These are phyloP conservation scores for Schizopygopsis pylzovi DNA, from an alignment of 2,797 vertebrate genomes.

Conservation along the genomic window DNA sequence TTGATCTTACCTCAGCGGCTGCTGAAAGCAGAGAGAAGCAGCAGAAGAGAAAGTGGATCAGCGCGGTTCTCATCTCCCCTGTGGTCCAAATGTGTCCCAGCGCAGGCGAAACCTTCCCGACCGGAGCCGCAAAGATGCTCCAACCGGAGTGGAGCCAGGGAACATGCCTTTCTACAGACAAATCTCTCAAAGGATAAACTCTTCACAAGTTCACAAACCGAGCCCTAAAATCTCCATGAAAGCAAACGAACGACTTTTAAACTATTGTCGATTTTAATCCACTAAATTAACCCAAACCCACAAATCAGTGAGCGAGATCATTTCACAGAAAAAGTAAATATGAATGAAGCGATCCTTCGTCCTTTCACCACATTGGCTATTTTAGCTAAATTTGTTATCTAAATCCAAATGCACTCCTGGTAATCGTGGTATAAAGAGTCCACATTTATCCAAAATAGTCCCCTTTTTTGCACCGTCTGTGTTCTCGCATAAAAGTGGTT, in stretches of 20 bases:
- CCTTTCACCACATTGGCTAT: neutral
- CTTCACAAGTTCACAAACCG: slow-evolving; percentile 7
- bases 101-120: slow-evolving; percentile 78
- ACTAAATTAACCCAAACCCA: neutral
- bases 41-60: slow-evolving; percentile 86
- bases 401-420: slow-evolving; percentile 14
- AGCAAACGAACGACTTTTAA: neutral
- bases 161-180: slow-evolving; percentile 80
- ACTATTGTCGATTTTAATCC: neutral
- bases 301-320: neutral
- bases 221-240: neutral
- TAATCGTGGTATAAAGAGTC: neutral
- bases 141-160: slow-evolving; percentile 79
- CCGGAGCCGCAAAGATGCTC: slow-evolving; percentile 86
- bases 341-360: slow-evolving; percentile 16
- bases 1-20: slow-evolving; percentile 81
- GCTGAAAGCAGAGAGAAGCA: slow-evolving; percentile 84
- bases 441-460: slow-evolving; percentile 26
- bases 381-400: neutral
- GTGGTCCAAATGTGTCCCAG: slow-evolving; percentile 76
- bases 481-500: neutral
- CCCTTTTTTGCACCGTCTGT: neutral
- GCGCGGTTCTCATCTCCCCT: slow-evolving; percentile 92
- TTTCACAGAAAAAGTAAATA: neutral
- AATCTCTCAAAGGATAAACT: slow-evolving; percentile 22